Conservation (phyloP, 2,113 vertebrate genomes). For the Morone saxatilis region DNA sequence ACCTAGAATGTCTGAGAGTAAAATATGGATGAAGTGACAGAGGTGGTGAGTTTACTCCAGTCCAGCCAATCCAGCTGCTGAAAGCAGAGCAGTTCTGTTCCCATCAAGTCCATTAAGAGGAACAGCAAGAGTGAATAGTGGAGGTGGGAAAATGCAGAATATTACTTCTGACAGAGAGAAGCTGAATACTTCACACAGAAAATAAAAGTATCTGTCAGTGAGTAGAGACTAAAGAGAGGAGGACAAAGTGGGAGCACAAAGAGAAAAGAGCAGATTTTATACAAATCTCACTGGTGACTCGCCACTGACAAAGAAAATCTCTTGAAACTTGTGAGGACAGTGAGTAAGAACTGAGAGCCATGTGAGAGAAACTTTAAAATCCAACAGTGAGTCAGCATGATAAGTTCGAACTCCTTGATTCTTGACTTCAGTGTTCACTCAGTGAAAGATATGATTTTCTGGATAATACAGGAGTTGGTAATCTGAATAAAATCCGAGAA, state of each 20-base stretch:
- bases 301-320: background rate
- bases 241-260: background rate
- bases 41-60: background rate
- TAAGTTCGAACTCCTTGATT: background rate
- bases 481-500: background rate
- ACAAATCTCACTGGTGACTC: constrained; percentile 9
- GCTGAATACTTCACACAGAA: background rate
- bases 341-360: background rate
- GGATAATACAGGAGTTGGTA: background rate
- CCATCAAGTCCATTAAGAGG: background rate
- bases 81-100: background rate
- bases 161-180: background rate
- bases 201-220: constrained; percentile 8
- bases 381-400: background rate
- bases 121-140: background rate
- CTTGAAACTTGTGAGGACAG: background rate
- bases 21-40: background rate
- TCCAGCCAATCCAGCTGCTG: background rate
- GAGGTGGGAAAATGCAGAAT: background rate
- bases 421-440: too few species aligned
- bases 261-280: background rate
- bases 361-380: background rate
- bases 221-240: background rate
- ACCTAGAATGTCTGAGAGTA: background rate
- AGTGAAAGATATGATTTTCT: background rate